A percentile compares a stretch with the other conserved stretches of the same genome.
Conservation (phyloP, 1,140 invertebrate genomes). For the Coptotermes formosanus region DNA sequence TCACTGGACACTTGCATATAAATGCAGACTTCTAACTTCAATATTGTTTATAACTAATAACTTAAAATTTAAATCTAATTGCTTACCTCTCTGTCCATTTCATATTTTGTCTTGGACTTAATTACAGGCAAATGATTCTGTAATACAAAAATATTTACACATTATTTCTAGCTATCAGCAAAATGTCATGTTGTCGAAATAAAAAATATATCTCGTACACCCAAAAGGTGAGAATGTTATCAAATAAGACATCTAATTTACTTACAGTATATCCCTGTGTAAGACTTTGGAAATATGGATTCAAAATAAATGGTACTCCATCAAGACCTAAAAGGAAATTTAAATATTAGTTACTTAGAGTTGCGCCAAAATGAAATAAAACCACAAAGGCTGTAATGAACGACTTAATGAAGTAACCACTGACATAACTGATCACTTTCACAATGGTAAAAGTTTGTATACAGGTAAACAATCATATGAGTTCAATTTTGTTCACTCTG, state of each 20-base stretch:
- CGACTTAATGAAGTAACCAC: no score
- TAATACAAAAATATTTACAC: constrained; percentile 26
- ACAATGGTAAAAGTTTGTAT: no score
- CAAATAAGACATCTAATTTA: neutral
- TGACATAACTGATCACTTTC: no score
- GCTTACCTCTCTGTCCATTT: constrained; percentile 36
- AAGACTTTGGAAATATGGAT: constrained; percentile 34
- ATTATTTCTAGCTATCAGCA: neutral
- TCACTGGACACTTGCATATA: no score
- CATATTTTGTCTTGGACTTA: constrained; percentile 35
- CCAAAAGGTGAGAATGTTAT: neutral
- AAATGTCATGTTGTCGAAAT: constrained; percentile 13
- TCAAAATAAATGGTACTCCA: constrained; percentile 39
- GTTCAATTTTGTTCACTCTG: no score
- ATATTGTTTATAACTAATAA: no score
- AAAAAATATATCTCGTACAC: constrained; percentile 1
- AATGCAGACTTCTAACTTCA: no score
- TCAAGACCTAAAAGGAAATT: constrained; percentile 36
- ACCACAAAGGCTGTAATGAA: no score
- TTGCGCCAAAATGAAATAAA: no score
- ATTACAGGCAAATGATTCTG: constrained; percentile 35
- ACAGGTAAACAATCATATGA: no score
- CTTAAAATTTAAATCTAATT: neutral
- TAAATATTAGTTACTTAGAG: no score
- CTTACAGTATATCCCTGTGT: constrained; percentile 21